Evolutionary conservation across 2,113 vertebrate genomes (phyloP).

Genomic region (Protobothrops flavoviridis): DNA sequence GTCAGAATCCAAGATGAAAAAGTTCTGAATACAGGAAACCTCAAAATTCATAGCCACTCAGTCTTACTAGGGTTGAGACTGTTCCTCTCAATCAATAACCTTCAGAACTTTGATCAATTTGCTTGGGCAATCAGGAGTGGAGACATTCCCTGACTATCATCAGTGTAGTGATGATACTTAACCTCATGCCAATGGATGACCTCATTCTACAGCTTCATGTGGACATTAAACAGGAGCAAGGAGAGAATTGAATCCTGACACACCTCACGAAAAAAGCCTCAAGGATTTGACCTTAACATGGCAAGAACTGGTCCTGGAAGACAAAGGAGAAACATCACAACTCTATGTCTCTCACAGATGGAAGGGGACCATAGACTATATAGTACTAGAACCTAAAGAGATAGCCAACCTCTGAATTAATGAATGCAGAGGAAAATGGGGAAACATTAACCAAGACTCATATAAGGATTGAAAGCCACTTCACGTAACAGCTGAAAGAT

Average conservation of each 20-base stretch:
- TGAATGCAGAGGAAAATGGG: neutral
- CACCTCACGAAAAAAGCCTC: neutral
- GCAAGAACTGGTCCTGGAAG: neutral
- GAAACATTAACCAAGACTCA: neutral
- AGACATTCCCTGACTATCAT: too few species aligned
- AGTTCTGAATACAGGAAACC: neutral
- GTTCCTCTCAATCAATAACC: neutral
- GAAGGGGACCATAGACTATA: neutral
- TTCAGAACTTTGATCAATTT: neutral
- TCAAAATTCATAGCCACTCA: neutral
- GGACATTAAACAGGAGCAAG: neutral
- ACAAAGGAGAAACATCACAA: neutral
- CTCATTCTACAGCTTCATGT: neutral
- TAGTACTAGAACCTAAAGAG: neutral
- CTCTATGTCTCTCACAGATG: neutral
- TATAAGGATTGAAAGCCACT: neutral
- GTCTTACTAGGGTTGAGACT: neutral
- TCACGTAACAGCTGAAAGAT: neutral
- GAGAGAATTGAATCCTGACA: neutral
- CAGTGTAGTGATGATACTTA: neutral
- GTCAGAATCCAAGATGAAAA: neutral
- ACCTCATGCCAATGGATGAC: neutral
- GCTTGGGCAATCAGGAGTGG: too few species aligned
- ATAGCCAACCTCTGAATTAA: neutral
- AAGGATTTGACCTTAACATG: neutral